Evolutionary conservation across 1,140 invertebrate genomes (phyloP).

Genomic region (Chironomus tepperi): DNA sequence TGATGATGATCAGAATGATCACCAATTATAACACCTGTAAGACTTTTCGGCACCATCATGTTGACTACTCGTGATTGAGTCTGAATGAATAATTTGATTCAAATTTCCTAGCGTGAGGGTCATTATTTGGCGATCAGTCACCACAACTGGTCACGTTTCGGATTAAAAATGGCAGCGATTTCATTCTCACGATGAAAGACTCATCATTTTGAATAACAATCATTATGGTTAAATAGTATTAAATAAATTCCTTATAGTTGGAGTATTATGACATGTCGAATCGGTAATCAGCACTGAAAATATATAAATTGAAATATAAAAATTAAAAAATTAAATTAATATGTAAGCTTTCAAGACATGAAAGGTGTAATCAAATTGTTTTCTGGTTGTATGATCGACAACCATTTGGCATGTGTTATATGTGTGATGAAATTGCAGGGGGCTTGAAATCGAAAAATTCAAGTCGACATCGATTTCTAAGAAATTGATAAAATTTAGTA

Average conservation of each 20-base stretch:
- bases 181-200: constrained; percentile 47
- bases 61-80: constrained; percentile 49
- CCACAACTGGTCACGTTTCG: constrained; percentile 59
- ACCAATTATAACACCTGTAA: background rate
- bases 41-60: constrained; percentile 36
- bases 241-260: background rate
- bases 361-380: too few relatives aligned
- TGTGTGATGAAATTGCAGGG: too few relatives aligned
- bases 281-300: too few relatives aligned
- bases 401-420: too few relatives aligned
- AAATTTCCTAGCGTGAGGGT: constrained; percentile 39
- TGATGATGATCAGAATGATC: background rate
- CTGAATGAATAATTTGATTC: constrained; percentile 45
- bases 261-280: too few relatives aligned
- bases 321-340: too few relatives aligned
- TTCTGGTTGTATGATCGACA: too few relatives aligned
- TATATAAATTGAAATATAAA: too few relatives aligned
- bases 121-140: constrained; percentile 55
- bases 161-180: constrained; percentile 66
- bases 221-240: background rate
- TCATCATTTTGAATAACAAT: constrained; percentile 2
- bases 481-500: too few relatives aligned
- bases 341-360: too few relatives aligned
- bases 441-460: too few relatives aligned
- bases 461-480: too few relatives aligned